Evolutionary conservation across 2,113 vertebrate genomes (phyloP).

Genomic region (Megaleporinus macrocephalus): DNA sequence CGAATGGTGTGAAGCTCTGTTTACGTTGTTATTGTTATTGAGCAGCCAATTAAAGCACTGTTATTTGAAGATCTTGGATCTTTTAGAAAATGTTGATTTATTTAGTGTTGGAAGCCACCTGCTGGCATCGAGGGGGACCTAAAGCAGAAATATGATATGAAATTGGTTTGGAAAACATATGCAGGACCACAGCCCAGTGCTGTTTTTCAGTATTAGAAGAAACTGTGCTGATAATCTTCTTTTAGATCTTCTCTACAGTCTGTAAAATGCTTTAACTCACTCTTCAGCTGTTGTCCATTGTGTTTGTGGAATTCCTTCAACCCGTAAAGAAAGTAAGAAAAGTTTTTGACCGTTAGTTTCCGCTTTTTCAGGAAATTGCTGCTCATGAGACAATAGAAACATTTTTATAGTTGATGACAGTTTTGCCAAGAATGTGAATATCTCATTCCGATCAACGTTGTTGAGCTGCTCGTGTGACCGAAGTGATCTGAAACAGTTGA

Average conservation of each 20-base stretch:
- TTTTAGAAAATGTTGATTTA: background rate
- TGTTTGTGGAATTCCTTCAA: constrained; percentile 34
- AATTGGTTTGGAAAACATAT: background rate
- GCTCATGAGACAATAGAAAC: constrained; percentile 55
- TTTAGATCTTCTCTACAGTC: background rate
- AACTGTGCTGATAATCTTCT: background rate
- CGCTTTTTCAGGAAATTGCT: constrained; percentile 48
- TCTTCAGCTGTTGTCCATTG: constrained; percentile 5
- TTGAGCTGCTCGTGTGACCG: background rate
- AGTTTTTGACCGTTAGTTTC: constrained; percentile 32
- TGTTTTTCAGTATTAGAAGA: background rate
- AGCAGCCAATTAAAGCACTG: background rate
- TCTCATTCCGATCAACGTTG: constrained; percentile 51
- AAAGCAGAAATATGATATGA: background rate
- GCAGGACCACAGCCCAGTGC: background rate
- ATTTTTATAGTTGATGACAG: constrained; percentile 49
- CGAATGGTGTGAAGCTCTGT: background rate
- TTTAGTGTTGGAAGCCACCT: background rate
- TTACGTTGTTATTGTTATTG: background rate
- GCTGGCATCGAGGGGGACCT: background rate
- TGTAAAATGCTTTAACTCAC: constrained; percentile 3
- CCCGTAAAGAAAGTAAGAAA: constrained; percentile 19
- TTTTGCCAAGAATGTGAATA: constrained; percentile 58
- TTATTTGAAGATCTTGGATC: background rate
- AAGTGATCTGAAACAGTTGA: background rate